phyloP scores from a whole-genome alignment of 2,113 vertebrate species.

The Etheostoma cragini region DNA sequence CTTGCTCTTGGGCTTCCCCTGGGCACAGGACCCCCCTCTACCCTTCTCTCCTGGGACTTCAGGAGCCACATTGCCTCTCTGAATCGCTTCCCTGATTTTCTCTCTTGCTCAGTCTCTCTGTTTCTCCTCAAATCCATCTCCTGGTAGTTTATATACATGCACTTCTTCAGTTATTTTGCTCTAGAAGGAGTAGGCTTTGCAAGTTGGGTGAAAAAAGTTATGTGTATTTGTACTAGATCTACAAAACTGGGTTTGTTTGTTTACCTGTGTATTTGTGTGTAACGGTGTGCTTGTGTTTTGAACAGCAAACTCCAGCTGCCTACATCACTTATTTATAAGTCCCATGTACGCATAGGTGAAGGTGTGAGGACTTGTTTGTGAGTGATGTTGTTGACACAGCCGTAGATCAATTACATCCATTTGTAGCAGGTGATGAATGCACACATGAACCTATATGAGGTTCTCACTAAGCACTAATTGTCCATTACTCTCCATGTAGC shows the following conservation, averaged over 20 bases:
- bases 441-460: neutral
- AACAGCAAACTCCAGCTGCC: conserved; percentile 67
- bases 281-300: conserved; percentile 52
- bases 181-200: neutral
- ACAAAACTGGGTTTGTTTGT: conserved; percentile 50
- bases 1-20: conserved; percentile 72
- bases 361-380: conserved; percentile 33
- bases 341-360: conserved; percentile 52
- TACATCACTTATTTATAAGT: conserved; percentile 74
- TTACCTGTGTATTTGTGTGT: conserved; percentile 40
- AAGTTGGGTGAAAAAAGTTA: neutral
- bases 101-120: conserved; percentile 13
- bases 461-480: conserved; percentile 45
- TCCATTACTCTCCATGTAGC: conserved; percentile 36
- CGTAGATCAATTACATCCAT: conserved; percentile 33
- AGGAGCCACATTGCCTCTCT: conserved; percentile 54
- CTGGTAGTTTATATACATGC: conserved; percentile 22
- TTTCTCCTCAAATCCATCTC: conserved; percentile 21
- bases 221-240: conserved; percentile 5
- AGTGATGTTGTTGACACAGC: conserved; percentile 25
- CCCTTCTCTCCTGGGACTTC: conserved; percentile 33
- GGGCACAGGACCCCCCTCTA: conserved; percentile 68
- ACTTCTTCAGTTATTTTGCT: conserved; percentile 17
- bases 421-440: conserved; percentile 22
- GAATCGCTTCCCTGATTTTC: conserved; percentile 34